A percentile compares a stretch with the other conserved stretches of the same genome.
phyloP scores from a whole-genome alignment of 2,888 invertebrate genomes.

The Nomada fabriciana region DNA sequence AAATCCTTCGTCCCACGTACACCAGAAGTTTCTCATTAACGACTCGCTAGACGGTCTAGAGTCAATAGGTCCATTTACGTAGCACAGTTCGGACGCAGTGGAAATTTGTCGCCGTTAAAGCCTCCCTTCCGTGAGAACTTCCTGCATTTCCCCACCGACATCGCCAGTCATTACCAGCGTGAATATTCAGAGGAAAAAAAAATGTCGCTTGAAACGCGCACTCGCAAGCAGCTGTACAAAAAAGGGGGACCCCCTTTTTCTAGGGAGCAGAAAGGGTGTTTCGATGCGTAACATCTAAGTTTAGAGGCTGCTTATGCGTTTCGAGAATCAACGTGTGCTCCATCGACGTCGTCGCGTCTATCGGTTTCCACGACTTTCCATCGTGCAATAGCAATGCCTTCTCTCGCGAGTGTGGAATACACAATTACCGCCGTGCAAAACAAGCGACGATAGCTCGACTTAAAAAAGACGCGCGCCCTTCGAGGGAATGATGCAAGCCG shows the following conservation, averaged over 20 bases:
- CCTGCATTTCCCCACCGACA: neutral
- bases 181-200: neutral
- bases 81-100: neutral
- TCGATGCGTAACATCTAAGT: constrained; percentile 25
- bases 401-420: neutral
- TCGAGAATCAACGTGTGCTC: neutral
- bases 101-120: neutral
- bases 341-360: constrained; percentile 17
- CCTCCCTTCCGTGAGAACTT: neutral
- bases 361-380: constrained; percentile 17
- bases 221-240: constrained; percentile 17
- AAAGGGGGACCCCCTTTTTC: neutral
- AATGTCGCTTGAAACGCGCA: neutral
- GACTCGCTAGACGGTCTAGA: too few relatives aligned
- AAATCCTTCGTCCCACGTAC: too few relatives aligned
- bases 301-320: constrained; percentile 32
- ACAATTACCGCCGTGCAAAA: too few relatives aligned
- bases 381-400: neutral
- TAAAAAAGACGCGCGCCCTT: neutral
- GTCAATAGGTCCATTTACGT: too few relatives aligned
- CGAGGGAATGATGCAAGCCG: constrained; percentile 72
- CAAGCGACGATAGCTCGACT: neutral
- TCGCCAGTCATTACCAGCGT: neutral
- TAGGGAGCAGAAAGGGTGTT: constrained; percentile 28
- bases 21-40: too few relatives aligned